A percentile compares a stretch with the other conserved stretches of the same genome.
phyloP scores from a whole-genome alignment of 2,888 invertebrate genomes.

The Harpalus rufipes region DNA sequence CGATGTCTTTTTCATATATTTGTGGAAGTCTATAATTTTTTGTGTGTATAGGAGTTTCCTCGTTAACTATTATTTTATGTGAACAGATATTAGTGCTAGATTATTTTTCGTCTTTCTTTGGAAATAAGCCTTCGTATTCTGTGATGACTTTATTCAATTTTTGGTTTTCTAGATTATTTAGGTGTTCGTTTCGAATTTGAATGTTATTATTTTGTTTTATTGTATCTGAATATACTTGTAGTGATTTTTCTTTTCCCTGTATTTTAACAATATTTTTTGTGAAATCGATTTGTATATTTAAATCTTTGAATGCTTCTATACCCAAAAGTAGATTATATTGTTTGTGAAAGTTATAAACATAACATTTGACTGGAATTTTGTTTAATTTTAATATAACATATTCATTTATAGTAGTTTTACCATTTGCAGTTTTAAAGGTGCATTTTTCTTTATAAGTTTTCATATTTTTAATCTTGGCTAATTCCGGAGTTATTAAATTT shows the following conservation, averaged over 20 bases:
- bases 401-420: background rate
- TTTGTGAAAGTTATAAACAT: conserved; percentile 37
- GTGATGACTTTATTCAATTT: background rate
- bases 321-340: too few species aligned
- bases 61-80: too few species aligned
- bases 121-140: too few species aligned
- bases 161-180: background rate
- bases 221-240: background rate
- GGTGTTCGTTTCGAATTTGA: conserved; percentile 7
- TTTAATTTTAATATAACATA: conserved; percentile 15
- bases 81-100: too few species aligned
- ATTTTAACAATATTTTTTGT: conserved; percentile 2
- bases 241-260: background rate
- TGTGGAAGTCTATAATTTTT: conserved; percentile 22
- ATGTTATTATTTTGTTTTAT: background rate
- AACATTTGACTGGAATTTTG: conserved; percentile 36
- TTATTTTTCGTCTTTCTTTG: too few species aligned
- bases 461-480: background rate
- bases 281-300: conserved; percentile 6
- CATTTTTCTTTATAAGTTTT: conserved; percentile 33
- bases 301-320: conserved; percentile 6
- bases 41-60: background rate
- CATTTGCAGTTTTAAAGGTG: conserved; percentile 29
- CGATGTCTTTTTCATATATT: background rate
- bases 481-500: background rate